Base-by-base conservation (phyloP, 2,113 vertebrate species). In the Microtus pennsylvanicus region DNA sequence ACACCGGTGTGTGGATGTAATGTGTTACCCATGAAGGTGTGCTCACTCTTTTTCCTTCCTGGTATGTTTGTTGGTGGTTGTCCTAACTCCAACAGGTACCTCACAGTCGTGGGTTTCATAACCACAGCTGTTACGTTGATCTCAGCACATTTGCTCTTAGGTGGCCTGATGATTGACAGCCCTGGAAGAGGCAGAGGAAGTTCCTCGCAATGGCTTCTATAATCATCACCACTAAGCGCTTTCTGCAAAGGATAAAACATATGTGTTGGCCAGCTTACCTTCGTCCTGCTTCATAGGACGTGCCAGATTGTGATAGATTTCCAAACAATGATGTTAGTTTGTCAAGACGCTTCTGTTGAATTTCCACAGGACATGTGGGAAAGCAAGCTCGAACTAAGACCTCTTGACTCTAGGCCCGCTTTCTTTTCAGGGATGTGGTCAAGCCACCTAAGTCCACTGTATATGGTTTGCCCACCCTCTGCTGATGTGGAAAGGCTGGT, bases 361-460 rank as follows among this genome's bases (percentile, higher is more conserved):
- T 95, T 96, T n/a, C 91, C 95, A 72, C 16, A 96, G 82, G 95
- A 93, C 81, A 83, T 72, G 70, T n/a, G 61, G 78, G 85, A 96
- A 97, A 93, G 77, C 35, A 63, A 47, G 91, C 55, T 96, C 83
- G 67, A 89, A 65, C 52, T 63, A 24, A 28, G 82, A 77, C 81
- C 72, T 88, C 65, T 74, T 89, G 78, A 87, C 38, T 89, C 17
- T 69, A 70, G 52, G 42, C 70, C 30, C 94, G 81, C 75, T 94
- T 90, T 83, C 76, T 74, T 95, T 86, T 50, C 6, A 74, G 69
- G 77, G n/a, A 35, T 81, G 16, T 92, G 90, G 24, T 1, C 5
- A 95, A 94, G 10, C 52, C 52, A 55, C 94, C 35, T 75, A 81
- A 89, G 21, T 90, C 52, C n/a, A 45, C 38, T 19, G 24, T 35